Percentiles rank a stretch among this genome's conserved stretches.
These are phyloP conservation scores for Halocynthia roretzi DNA, from an alignment of 23 tunicate species.

Conservation along the genomic window DNA sequence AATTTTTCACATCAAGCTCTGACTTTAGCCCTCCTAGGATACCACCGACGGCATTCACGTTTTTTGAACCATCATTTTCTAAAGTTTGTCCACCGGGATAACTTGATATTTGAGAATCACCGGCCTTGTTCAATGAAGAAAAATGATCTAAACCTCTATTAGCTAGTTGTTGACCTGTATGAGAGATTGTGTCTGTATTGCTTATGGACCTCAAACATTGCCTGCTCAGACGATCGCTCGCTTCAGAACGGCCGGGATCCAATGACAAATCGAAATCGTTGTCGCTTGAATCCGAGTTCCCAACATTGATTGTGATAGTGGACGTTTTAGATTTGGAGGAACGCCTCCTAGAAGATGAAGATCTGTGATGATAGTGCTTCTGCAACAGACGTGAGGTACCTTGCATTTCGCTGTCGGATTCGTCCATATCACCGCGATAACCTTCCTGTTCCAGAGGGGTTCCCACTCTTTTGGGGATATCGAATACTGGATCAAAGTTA, in stretches of 20 bases:
- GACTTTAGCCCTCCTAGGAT: slow-evolving; percentile 30
- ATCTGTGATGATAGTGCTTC: slow-evolving; percentile 8
- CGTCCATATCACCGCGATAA: slow-evolving; percentile 72
- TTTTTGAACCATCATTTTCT: slow-evolving; percentile 28
- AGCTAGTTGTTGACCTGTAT: too few species aligned
- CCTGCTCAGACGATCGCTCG: neutral
- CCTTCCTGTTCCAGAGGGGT: slow-evolving; percentile 44
- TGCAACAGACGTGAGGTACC: slow-evolving; percentile 12
- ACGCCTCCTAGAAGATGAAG: neutral
- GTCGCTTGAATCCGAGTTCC: slow-evolving; percentile 21
- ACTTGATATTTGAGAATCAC: too few species aligned
- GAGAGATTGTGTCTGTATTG: neutral
- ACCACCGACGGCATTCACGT: slow-evolving; percentile 81
- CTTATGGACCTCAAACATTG: slow-evolving; percentile 15
- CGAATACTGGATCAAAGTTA: too few species aligned
- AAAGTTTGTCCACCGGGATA: too few species aligned
- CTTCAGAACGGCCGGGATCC: neutral
- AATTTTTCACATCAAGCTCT: neutral
- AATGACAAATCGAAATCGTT: slow-evolving; percentile 20
- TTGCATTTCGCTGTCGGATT: slow-evolving; percentile 41
- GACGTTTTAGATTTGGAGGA: neutral
- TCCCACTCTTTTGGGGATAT: too few species aligned
- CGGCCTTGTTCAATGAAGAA: too few species aligned
- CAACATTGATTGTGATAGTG: neutral
- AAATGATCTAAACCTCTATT: too few species aligned